phyloP scores from a whole-genome alignment of 1,140 invertebrate genomes.

The Thaumatotibia leucotreta region DNA sequence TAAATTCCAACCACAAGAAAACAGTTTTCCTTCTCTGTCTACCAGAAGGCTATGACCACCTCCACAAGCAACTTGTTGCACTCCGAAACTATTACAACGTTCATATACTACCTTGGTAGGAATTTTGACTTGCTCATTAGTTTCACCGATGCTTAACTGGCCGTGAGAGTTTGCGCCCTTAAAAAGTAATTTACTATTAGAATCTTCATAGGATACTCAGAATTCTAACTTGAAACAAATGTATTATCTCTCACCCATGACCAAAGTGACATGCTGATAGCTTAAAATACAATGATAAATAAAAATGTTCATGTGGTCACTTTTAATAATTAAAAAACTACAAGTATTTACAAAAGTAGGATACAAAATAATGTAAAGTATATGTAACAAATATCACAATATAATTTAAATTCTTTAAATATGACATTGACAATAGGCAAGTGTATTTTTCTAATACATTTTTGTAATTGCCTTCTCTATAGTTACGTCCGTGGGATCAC shows the following conservation, averaged over 20 bases:
- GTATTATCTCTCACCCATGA: conserved; percentile 42
- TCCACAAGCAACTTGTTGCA: conserved; percentile 83
- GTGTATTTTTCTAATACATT: neutral
- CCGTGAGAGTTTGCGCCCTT: conserved; percentile 92
- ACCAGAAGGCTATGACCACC: conserved; percentile 86
- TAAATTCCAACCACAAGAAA: conserved; percentile 92
- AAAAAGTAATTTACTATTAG: conserved; percentile 24
- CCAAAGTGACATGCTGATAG: conserved; percentile 25
- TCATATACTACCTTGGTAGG: conserved; percentile 78
- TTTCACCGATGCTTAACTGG: conserved; percentile 83
- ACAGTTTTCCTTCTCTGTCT: conserved; percentile 82
- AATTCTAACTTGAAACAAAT: neutral
- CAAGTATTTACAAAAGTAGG: no score
- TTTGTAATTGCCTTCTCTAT: neutral
- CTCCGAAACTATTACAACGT: conserved; percentile 55
- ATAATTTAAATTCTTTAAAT: neutral
- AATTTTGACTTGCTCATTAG: conserved; percentile 81
- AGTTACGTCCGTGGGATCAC: neutral
- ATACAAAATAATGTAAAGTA: no score
- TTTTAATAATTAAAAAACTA: no score
- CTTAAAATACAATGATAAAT: neutral
- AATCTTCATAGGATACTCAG: neutral
- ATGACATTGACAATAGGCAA: neutral
- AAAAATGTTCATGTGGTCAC: no score
- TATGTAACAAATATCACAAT: no score